Evolutionary conservation across 2,113 vertebrate genomes (phyloP).

Genomic region (Varanus salvator): DNA sequence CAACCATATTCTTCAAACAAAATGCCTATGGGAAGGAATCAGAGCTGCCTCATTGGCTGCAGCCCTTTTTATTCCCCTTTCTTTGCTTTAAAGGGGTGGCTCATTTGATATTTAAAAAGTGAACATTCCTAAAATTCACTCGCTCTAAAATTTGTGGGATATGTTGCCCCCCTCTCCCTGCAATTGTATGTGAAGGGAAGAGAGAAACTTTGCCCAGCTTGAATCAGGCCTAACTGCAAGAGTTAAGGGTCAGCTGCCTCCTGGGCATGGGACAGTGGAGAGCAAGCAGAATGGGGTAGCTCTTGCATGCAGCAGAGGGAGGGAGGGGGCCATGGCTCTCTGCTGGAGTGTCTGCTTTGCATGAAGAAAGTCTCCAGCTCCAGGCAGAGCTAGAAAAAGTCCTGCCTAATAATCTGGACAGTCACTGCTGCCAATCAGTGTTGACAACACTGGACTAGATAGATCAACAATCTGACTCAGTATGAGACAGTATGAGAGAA

Average conservation of each 20-base stretch:
- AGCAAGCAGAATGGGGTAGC: background rate
- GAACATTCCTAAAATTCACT: background rate
- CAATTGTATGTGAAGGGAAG: background rate
- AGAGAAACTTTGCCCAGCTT: background rate
- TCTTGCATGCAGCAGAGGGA: too few species aligned
- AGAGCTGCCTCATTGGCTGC: background rate
- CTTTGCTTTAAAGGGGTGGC: background rate
- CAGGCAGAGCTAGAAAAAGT: too few species aligned
- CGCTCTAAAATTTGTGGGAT: background rate
- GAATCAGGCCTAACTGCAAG: background rate
- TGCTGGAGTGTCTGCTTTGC: too few species aligned
- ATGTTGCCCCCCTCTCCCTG: too few species aligned
- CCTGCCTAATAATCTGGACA: too few species aligned
- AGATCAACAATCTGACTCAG: too few species aligned
- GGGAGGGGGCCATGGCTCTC: too few species aligned
- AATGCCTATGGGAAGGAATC: background rate
- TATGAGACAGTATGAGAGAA: too few species aligned
- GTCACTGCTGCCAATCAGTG: too few species aligned
- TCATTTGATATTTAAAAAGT: background rate
- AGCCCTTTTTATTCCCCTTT: background rate
- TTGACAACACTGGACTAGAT: too few species aligned
- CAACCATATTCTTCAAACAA: background rate
- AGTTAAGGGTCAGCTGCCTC: background rate
- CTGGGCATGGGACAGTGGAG: too few species aligned
- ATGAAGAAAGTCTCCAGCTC: too few species aligned